Base-by-base conservation (phyloP, 1,140 invertebrate genomes). In the Hypsibius dujardini region DNA sequence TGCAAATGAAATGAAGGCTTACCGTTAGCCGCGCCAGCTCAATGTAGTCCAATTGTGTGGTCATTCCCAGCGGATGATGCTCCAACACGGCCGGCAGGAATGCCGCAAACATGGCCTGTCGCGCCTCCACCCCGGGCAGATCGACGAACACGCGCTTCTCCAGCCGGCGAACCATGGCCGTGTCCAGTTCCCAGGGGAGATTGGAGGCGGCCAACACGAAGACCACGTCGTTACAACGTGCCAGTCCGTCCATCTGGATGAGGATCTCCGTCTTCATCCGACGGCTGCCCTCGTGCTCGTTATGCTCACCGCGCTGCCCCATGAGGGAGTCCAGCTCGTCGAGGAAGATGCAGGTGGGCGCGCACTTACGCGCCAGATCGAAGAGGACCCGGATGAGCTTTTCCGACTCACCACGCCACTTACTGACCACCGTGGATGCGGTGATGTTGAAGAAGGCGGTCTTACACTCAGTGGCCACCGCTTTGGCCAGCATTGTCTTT, bases 361-460 rank as follows among this genome's bases (percentile, higher is more conserved):
- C 82, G 76, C 83, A 78, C 74, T 79, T 81, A 50, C 82, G 74
- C 2, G 82, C 82, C 75, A 83, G 76, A 73, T 83, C 82, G 78
- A 83, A 82, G 74, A 84, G 75, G 76, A 87, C 88, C 77, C 89
- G 85, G 50, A 93, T 84, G 73, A 93, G 86, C 79, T 94, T 95
- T 81, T 95, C 92, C 0, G 90, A 94, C 75, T 96, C 92, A 0
- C 92, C 92, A 70, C 92, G 82, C 91, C 92, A 95, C 80, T 95
- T 95, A 76, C 89, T 92, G 1, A 93, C 85, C 42, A 95, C 84
- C 1, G 86, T 86, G 74, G 90, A 91, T 50, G 89, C 87, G 0
- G 90, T 89, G 46, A 95, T 86, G 75, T 94, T 95, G 77, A 95
- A 92, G 79, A 95, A 94, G 0, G 89, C 89, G n/a, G 86, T 86